These are phyloP conservation scores for Anthrax anthrax DNA, from an alignment of 2,888 invertebrate genomes.

Conservation along the genomic window DNA sequence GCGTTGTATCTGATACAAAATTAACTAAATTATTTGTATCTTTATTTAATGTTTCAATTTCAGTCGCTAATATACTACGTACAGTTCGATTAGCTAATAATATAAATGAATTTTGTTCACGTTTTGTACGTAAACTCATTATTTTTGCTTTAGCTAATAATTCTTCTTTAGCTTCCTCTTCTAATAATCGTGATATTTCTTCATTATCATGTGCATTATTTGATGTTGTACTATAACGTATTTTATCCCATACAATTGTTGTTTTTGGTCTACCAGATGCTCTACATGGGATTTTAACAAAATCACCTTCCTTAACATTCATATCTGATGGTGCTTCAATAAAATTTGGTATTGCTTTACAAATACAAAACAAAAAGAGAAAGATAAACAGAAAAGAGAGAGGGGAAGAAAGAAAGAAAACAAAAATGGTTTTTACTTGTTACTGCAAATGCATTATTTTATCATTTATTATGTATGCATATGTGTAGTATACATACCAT, in stretches of 20 bases:
- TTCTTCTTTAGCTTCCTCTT: conserved; percentile 31
- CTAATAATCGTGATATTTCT: conserved; percentile 19
- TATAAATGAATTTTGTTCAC: conserved; percentile 6
- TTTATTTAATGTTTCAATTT: conserved; percentile 13
- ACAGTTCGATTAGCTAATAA: conserved; percentile 9
- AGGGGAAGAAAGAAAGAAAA: not conserved
- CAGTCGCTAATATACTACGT: conserved; percentile 12
- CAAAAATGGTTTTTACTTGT: not conserved
- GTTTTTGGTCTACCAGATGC: conserved; percentile 18
- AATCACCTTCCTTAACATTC: conserved; percentile 16
- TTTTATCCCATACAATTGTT: conserved; percentile 18
- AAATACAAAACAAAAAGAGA: not conserved
- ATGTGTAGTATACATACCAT: conserved; percentile 12
- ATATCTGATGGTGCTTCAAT: conserved; percentile 19
- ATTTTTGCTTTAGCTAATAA: conserved; percentile 18
- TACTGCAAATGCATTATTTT: not conserved
- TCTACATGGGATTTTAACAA: conserved; percentile 18
- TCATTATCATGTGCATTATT: conserved; percentile 7
- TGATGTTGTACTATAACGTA: not conserved
- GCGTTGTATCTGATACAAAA: not conserved
- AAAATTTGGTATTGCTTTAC: conserved; percentile 17
- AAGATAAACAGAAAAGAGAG: not conserved
- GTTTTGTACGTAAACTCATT: conserved; percentile 18
- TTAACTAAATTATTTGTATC: not conserved
- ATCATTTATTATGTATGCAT: not conserved